Base-by-base conservation (phyloP, 1,140 invertebrate species). In the Papilio polyxenes region DNA sequence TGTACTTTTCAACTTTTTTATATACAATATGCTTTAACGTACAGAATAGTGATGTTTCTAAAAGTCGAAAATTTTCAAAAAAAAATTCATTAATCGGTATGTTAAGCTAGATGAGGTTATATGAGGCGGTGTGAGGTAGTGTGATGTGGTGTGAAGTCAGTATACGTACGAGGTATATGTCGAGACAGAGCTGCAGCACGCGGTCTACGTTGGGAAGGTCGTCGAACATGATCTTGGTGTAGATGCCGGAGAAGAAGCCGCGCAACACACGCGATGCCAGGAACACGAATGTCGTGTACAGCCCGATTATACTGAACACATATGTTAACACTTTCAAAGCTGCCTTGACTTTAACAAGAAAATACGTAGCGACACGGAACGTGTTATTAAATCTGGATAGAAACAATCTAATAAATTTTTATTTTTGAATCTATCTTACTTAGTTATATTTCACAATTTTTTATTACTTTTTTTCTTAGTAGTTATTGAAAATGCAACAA, bases 251-350 rank as follows among this genome's bases (percentile, higher is more conserved):
- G 92, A 98, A 98, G 89, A 98, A 97, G n/a, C 97, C 96, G 85
- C 98, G 96, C 69, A 99, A 95, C 82, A 99, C 95, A 82, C 98
- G 97, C 75, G 97, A 98, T 84, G 98, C 97, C 85, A 99, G 96
- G 89, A 99, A 97, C 72, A 99, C 99, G 89, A 99, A 97, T 17
- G 99, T 99, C 5, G 99, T 98, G 93, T 99, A 99, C 81, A 99
- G 95, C 40, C 99, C 98, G 92, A 99, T 98, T 85, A 99, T 99
- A 83, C 99, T 99, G 95, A 13, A 51, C 59, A 82, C 81, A 80
- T 6, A 83, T 17, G 13, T 72, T 53, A 48, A 72, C 1, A 51
- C 40, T 13, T 40, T 59, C n/a, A 65, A 72, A 48, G 31, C 48
- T 8, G 13, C n/a, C n/a, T 44, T 7, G 40, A 44, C 40, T 6